Evolutionary conservation across 53 echinoderm and acorn worm genomes (phyloP), one percentile per base, ranked within the genome.

Genomic region (Hippasteria phrygiana): DNA sequence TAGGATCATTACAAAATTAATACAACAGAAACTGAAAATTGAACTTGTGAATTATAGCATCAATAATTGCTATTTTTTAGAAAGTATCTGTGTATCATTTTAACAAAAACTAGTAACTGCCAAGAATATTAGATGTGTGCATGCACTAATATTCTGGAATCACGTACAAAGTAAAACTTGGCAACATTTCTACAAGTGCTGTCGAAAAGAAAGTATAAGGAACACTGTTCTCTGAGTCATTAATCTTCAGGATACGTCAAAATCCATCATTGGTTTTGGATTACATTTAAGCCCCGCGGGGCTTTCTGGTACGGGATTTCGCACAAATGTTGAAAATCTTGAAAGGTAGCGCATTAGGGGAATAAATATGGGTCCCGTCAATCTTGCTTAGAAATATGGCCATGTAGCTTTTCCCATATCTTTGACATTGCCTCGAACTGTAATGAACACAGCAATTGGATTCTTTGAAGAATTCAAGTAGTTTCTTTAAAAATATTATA

Each of bases 201-300:
- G 26, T 59, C 20, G 26, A 59, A n/a, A 48, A 1, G 50, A 75
- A 27, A 51, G 18, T 13, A 46, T 17, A 31, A 76, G 48, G 32
- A 76, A 50, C 0, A 27, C 4, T 31, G 16, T 6, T 64, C 64
- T 33, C 64, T 81, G 81, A 81, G 63, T 81, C 81, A 81, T 81
- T 63, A 81, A 81, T 81, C 81, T 63, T 81, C 17, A 45, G 17
- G 63, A 64, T 42, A 63, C 45, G 81, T 31, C 81, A 56, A 59
- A 64, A 63, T 81, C 81, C 64, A 63, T 81, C 63, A 62, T 62
- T 45, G 56, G 65, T 81, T 63, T 81, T 81, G 35, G 39, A 81
- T 81, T 81, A 81, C 81, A 63, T 81, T 76, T 43, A 2, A 43
- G 42, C 43, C 65, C 65, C 43, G 81, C 41, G 55, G 81, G 38